phyloP scores from a whole-genome alignment of 2,797 vertebrate genomes.

The Perodicticus potto region DNA sequence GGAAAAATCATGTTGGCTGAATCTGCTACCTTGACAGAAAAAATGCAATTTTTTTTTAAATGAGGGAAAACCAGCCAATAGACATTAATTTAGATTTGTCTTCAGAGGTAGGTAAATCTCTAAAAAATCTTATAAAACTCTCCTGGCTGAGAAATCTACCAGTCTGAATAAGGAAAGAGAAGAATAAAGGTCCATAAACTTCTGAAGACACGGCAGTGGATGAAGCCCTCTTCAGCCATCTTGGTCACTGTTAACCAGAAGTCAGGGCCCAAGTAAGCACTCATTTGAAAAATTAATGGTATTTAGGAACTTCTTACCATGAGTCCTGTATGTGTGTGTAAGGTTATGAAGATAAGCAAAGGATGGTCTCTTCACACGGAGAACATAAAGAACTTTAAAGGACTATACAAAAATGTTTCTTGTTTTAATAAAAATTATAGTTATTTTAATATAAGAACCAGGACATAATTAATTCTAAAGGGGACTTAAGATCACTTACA shows the following conservation, averaged over 20 bases:
- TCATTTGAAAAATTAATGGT: not conserved
- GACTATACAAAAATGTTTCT: not conserved
- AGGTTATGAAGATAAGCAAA: not conserved
- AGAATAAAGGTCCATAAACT: not conserved
- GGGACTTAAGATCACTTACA: not conserved
- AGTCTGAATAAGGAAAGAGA: not conserved
- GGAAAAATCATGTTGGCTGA: not conserved
- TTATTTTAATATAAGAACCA: not conserved
- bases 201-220: not conserved
- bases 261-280: not conserved
- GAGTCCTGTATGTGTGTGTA: not conserved
- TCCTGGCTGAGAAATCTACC: not conserved
- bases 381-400: not conserved
- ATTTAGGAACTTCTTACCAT: not conserved
- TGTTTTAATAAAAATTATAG: not conserved
- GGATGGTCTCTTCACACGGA: not conserved
- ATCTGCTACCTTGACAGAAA: not conserved
- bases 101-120: not conserved
- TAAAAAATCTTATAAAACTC: not conserved
- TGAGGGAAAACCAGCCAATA: not conserved
- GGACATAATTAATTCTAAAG: not conserved
- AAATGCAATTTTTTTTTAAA: not conserved
- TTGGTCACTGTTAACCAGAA: not conserved
- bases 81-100: not conserved
- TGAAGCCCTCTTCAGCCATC: rapidly evolving